phyloP scores from a whole-genome alignment of 2,888 invertebrate genomes.

The Chloroclystis v-ata region DNA sequence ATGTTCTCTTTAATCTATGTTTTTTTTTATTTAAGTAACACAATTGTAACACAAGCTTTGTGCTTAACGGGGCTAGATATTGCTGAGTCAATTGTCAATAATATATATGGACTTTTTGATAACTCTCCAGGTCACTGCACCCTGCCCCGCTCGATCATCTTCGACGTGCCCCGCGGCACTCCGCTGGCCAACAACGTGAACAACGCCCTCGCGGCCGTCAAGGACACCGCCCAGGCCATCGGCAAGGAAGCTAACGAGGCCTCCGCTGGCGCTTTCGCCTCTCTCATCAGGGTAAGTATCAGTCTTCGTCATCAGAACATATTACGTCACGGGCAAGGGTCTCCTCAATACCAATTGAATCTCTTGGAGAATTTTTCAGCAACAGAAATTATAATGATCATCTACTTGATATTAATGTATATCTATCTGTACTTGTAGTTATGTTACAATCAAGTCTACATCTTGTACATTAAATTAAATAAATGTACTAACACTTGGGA shows the following conservation, averaged over 20 bases:
- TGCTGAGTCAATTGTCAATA: too few relatives aligned
- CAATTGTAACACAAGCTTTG: too few relatives aligned
- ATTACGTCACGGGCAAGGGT: background rate
- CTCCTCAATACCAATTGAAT: too few relatives aligned
- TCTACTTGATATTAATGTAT: too few relatives aligned
- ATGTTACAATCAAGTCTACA: too few relatives aligned
- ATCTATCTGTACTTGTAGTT: too few relatives aligned
- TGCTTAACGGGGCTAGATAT: too few relatives aligned
- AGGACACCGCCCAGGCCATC: slow-evolving; percentile 80
- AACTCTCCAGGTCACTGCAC: slow-evolving; percentile 50
- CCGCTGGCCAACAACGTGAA: slow-evolving; percentile 64
- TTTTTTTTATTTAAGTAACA: too few relatives aligned
- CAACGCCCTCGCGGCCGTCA: slow-evolving; percentile 76
- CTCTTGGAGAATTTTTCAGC: background rate
- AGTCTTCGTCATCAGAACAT: background rate
- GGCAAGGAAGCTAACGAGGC: slow-evolving; percentile 79
- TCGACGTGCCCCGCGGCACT: slow-evolving; percentile 82
- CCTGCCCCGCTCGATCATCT: slow-evolving; percentile 80
- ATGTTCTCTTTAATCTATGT: too few relatives aligned
- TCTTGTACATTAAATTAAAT: too few relatives aligned
- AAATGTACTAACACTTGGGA: too few relatives aligned
- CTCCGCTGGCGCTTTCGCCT: slow-evolving; percentile 82
- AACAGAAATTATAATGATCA: too few relatives aligned
- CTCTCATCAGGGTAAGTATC: slow-evolving; percentile 77
- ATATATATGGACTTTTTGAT: background rate